These are phyloP conservation scores for Microctenopoma steveboyesi DNA, from an alignment of 2,797 vertebrate genomes.

Conservation along the genomic window DNA sequence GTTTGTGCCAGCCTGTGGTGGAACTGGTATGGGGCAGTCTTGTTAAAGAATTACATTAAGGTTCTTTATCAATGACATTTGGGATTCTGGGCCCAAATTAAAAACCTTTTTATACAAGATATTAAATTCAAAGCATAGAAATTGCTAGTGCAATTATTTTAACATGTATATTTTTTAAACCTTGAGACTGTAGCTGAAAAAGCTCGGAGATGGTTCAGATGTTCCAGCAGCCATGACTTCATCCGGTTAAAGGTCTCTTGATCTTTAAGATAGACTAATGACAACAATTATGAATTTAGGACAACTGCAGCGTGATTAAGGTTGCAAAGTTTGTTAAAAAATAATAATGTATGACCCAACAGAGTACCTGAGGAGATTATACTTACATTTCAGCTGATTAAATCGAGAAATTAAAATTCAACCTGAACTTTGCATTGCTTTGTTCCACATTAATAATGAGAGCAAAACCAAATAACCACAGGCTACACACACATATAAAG, in stretches of 20 bases:
- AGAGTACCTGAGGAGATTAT: constrained; percentile 21
- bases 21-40: constrained; percentile 27
- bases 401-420: background rate
- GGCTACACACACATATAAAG: background rate
- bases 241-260: constrained; percentile 35
- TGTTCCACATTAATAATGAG: constrained; percentile 2
- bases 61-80: constrained; percentile 19
- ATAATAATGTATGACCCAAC: constrained; percentile 34
- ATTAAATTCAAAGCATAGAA: constrained; percentile 22
- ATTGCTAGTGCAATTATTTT: constrained; percentile 20
- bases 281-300: constrained; percentile 36
- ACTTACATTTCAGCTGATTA: constrained; percentile 6
- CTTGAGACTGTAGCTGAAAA: constrained; percentile 28
- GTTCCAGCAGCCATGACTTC: constrained; percentile 30
- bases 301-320: constrained; percentile 15
- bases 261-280: constrained; percentile 39
- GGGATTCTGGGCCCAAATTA: background rate
- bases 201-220: constrained; percentile 25
- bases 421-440: constrained; percentile 7
- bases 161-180: constrained; percentile 20
- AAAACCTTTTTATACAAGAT: constrained; percentile 7
- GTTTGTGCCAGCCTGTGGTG: constrained; percentile 17
- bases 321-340: constrained; percentile 23
- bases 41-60: constrained; percentile 13
- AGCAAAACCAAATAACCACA: background rate